These are phyloP conservation scores for Morpho helenor DNA, from an alignment of 2,888 invertebrate species.

Conservation along the genomic window DNA sequence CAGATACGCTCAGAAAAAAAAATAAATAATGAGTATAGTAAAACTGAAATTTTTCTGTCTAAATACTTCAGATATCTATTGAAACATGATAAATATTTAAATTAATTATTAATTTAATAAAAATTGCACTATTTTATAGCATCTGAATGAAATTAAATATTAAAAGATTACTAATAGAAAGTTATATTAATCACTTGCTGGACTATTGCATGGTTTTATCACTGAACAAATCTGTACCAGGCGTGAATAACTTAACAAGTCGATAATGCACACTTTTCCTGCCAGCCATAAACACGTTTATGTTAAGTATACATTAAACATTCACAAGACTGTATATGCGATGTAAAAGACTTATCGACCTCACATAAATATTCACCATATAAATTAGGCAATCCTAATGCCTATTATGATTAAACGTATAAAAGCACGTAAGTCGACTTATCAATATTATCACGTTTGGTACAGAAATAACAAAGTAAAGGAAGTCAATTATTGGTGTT, in stretches of 20 bases:
- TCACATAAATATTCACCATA: too few species aligned
- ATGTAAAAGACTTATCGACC: too few species aligned
- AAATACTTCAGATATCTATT: background rate
- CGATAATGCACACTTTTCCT: too few species aligned
- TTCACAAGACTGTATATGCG: too few species aligned
- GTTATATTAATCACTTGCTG: constrained; percentile 40
- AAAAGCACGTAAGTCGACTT: too few species aligned
- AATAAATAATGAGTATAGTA: constrained; percentile 12
- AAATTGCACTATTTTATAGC: constrained; percentile 1
- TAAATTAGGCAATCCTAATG: too few species aligned
- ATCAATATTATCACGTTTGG: too few species aligned
- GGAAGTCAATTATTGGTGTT: constrained; percentile 48
- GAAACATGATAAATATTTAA: too few species aligned
- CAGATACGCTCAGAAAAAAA: constrained; percentile 35
- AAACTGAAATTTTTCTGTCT: constrained; percentile 1
- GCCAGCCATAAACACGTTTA: too few species aligned
- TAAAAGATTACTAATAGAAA: constrained; percentile 20
- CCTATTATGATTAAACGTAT: too few species aligned
- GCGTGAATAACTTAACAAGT: too few species aligned
- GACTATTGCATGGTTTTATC: constrained; percentile 43
- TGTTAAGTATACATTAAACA: too few species aligned
- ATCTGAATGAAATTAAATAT: constrained; percentile 18
- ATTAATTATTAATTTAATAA: background rate
- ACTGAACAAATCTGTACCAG: constrained; percentile 29
- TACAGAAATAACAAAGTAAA: constrained; percentile 39